Conservation (phyloP, 2,888 invertebrate genomes). For the Mycogona germanica region DNA sequence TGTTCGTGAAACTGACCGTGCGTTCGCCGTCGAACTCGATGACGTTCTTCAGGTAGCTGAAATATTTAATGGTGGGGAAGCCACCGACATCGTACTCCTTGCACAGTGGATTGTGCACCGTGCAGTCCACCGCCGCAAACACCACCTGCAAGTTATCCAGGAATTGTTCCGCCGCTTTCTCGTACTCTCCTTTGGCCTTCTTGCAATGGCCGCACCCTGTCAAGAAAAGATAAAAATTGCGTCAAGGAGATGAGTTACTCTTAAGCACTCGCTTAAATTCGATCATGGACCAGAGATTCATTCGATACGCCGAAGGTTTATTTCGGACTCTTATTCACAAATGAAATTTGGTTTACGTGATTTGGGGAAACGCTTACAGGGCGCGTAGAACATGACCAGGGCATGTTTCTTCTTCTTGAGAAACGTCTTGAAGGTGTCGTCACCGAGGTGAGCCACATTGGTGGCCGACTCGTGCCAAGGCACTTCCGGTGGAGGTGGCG, state of each 20-base stretch:
- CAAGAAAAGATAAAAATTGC: neutral
- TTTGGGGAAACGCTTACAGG: too few relatives aligned
- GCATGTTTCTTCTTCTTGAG: slow-evolving; percentile 77
- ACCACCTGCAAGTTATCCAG: slow-evolving; percentile 57
- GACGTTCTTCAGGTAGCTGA: slow-evolving; percentile 57
- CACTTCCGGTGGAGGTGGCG: slow-evolving; percentile 68
- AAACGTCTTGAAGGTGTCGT: slow-evolving; percentile 55
- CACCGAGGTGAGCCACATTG: slow-evolving; percentile 61
- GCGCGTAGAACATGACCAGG: slow-evolving; percentile 82
- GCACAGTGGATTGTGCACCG: slow-evolving; percentile 51
- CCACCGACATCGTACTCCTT: slow-evolving; percentile 57
- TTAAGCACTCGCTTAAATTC: too few relatives aligned
- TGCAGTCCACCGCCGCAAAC: slow-evolving; percentile 74
- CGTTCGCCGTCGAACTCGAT: slow-evolving; percentile 60
- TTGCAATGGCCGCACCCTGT: slow-evolving; percentile 88
- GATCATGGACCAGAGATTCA: too few relatives aligned
- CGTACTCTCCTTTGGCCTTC: slow-evolving; percentile 68
- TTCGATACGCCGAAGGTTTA: too few relatives aligned
- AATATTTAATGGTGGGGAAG: slow-evolving; percentile 77
- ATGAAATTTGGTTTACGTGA: too few relatives aligned
- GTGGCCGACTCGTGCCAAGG: slow-evolving; percentile 63
- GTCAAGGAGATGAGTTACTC: neutral
- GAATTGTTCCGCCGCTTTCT: slow-evolving; percentile 57
- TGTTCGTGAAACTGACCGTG: slow-evolving; percentile 48
- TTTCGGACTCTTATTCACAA: too few relatives aligned